A percentile compares a stretch with the other conserved stretches of the same genome.
These are phyloP conservation scores for Shinisaurus crocodilurus DNA, from an alignment of 2,113 vertebrate species.

Conservation along the genomic window DNA sequence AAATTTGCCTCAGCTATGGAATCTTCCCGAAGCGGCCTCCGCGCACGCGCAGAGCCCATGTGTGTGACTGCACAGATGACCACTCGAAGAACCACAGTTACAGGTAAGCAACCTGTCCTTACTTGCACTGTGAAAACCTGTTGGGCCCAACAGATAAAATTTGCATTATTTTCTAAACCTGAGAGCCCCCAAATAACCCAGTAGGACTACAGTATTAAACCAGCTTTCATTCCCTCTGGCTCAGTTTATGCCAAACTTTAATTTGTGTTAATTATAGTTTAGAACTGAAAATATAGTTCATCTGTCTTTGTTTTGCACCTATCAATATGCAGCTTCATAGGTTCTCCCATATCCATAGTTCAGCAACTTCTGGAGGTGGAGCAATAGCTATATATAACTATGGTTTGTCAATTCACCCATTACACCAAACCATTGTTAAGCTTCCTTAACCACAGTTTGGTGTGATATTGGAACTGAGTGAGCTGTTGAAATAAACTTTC, in stretches of 20 bases:
- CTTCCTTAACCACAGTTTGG: not conserved
- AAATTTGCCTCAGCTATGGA: too few species aligned
- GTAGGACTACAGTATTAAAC: not conserved
- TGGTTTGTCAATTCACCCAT: not conserved
- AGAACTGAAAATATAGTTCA: not conserved
- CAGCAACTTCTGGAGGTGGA: not conserved
- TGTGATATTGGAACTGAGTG: not conserved
- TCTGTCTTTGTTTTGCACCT: not conserved
- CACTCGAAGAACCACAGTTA: too few species aligned
- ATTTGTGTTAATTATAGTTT: not conserved
- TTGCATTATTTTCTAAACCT: not conserved
- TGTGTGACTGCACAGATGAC: too few species aligned
- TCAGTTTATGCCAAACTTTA: not conserved
- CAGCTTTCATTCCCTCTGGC: not conserved
- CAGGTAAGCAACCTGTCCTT: too few species aligned
- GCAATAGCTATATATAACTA: too few species aligned
- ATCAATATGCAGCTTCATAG: not conserved
- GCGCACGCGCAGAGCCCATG: too few species aligned
- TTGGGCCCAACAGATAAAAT: not conserved
- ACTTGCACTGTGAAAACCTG: constrained; percentile 23
- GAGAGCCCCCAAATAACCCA: not conserved
- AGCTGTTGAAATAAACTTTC: not conserved
- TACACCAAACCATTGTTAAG: not conserved
- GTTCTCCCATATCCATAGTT: not conserved
- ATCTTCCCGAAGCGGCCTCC: too few species aligned